Conservation (phyloP, 2,797 vertebrate genomes). For the Falco columbarius region DNA sequence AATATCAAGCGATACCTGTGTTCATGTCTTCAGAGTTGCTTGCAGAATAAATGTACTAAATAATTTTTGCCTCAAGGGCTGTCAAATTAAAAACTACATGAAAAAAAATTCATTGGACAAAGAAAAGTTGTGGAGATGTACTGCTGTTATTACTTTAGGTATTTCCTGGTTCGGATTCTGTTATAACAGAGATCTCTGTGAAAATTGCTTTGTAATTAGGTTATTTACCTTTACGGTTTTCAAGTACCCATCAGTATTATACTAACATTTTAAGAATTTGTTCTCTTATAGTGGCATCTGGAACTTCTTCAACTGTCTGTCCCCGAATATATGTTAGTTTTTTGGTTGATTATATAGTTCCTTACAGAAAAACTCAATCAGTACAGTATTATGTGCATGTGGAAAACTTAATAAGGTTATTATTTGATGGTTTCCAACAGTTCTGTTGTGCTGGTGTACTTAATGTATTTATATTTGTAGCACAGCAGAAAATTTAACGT, state of each 20-base stretch:
- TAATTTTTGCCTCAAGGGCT: background rate
- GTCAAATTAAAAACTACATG: background rate
- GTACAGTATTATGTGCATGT: background rate
- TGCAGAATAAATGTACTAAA: background rate
- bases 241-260: background rate
- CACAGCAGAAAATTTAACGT: background rate
- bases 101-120: background rate
- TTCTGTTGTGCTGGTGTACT: background rate
- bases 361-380: background rate
- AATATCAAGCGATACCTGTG: background rate
- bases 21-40: background rate
- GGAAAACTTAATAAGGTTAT: background rate
- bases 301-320: background rate
- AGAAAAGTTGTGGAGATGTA: background rate
- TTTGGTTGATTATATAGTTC: background rate
- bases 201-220: background rate
- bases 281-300: background rate
- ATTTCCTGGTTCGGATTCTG: background rate
- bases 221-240: background rate
- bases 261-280: background rate
- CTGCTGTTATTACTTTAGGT: background rate
- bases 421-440: background rate
- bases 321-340: background rate
- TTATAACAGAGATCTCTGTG: background rate
- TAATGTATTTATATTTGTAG: background rate